phyloP scores from a whole-genome alignment of 2,888 invertebrate genomes.

The Camptogramma bilineatum region DNA sequence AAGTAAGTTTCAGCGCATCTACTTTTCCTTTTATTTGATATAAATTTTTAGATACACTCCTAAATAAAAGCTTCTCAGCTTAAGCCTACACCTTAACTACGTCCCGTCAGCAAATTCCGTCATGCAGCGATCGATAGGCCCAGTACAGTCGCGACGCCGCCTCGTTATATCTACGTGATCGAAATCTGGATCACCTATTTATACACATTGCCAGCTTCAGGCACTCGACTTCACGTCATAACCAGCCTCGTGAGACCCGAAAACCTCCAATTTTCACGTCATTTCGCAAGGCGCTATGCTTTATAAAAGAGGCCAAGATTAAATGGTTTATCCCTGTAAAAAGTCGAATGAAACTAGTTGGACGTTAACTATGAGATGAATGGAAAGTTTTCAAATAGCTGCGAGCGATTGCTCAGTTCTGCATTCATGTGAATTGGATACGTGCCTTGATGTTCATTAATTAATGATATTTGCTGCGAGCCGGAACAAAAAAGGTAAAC shows the following conservation, averaged over 20 bases:
- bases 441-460: slow-evolving; percentile 26
- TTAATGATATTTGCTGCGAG: slow-evolving; percentile 20
- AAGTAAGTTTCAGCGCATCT: too few species aligned
- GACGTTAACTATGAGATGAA: slow-evolving; percentile 71
- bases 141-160: slow-evolving; percentile 69
- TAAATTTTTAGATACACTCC: too few species aligned
- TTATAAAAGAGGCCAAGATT: slow-evolving; percentile 32
- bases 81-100: slow-evolving; percentile 30
- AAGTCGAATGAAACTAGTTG: slow-evolving; percentile 66
- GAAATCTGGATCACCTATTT: slow-evolving; percentile 81
- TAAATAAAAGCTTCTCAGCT: slow-evolving; percentile 44
- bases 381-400: slow-evolving; percentile 66
- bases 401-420: slow-evolving; percentile 63
- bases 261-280: slow-evolving; percentile 40
- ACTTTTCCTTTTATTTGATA: too few species aligned
- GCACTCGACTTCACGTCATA: slow-evolving; percentile 60
- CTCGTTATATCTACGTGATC: slow-evolving; percentile 82
- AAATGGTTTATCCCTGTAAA: slow-evolving; percentile 69
- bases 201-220: slow-evolving; percentile 76
- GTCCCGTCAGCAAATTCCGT: slow-evolving; percentile 59
- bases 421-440: slow-evolving; percentile 30
- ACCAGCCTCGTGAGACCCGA: slow-evolving; percentile 56
- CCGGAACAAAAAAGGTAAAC: slow-evolving; percentile 12
- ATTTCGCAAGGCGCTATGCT: slow-evolving; percentile 18
- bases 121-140: slow-evolving; percentile 69